Evolutionary conservation across 2,113 vertebrate genomes (phyloP), one percentile per base, ranked within the genome.

Genomic region (Nothocercus julius): DNA sequence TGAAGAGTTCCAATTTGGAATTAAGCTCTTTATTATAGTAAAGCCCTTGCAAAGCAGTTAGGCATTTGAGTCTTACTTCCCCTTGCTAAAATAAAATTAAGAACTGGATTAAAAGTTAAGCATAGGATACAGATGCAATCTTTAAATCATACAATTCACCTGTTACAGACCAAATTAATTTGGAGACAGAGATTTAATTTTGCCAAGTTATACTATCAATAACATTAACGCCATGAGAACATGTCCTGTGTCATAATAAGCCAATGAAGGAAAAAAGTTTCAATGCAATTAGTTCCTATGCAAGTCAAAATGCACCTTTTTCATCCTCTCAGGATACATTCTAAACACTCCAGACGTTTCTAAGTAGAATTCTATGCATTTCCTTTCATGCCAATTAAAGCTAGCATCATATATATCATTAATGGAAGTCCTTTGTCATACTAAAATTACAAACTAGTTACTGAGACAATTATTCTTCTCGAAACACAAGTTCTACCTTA

Each of bases 21-120:
- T 99, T 99, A 95, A 99, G 98, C 79, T 99, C 99, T 97, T 99
- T 98, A 98, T 99, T 99, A 98, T 99, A 98, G 98, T 99, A 99
- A 94, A 99, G 98, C 92, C 99, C 99, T 98, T 99, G 99, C 92
- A 99, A 98, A 90, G 99, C 99, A 93, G 99, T 99, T 93, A 99
- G 98, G 98, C 99, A 99, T 98, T 99, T 99, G 79, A 99, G 98
- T 94, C 99, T 98, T 94, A 99, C 99, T 95, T 99, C 99, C 28
- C 99, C 99, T 99, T 99, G 99, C 99, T 99, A 93, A 91, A 97
- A 98, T 47, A 89, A 92, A 97, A 92, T 28, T 62, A 81, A 95
- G 62, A 95, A 96, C 83, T 70, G n/a, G n/a, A 95, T 95, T 95
- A 96, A 81, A 95, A 96, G n/a, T 83, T 49, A 69, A 61, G 11